phyloP scores from a whole-genome alignment of 2,113 vertebrate genomes.

The Dryoscopus gambensis region DNA sequence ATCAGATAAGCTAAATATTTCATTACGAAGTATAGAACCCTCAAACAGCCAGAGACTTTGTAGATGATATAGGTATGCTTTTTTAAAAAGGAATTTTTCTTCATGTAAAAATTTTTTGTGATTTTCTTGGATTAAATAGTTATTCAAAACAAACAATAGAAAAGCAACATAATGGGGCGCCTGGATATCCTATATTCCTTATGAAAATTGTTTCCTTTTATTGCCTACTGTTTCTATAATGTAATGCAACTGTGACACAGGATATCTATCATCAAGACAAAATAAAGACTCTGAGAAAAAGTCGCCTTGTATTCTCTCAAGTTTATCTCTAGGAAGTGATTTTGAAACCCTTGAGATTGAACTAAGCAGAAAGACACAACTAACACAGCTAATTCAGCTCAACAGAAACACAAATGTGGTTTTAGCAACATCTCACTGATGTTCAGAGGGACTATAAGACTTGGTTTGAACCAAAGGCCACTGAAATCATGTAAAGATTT shows the following conservation, averaged over 20 bases:
- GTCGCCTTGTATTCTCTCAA: background rate
- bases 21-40: background rate
- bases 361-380: background rate
- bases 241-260: background rate
- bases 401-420: background rate
- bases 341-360: background rate
- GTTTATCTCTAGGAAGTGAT: background rate
- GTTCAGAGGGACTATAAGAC: background rate
- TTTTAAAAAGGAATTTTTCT: background rate
- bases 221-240: background rate
- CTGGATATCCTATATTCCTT: background rate
- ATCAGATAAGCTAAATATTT: background rate
- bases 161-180: background rate
- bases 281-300: background rate
- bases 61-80: rapidly evolving
- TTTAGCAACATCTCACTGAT: background rate
- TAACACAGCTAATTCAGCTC: background rate
- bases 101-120: background rate
- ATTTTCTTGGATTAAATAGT: background rate
- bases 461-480: background rate
- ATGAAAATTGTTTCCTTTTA: background rate
- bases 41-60: background rate
- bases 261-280: background rate
- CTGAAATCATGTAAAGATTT: background rate
- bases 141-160: background rate